Evolutionary conservation across 1,140 invertebrate genomes (phyloP).

Genomic region (Homarus americanus): DNA sequence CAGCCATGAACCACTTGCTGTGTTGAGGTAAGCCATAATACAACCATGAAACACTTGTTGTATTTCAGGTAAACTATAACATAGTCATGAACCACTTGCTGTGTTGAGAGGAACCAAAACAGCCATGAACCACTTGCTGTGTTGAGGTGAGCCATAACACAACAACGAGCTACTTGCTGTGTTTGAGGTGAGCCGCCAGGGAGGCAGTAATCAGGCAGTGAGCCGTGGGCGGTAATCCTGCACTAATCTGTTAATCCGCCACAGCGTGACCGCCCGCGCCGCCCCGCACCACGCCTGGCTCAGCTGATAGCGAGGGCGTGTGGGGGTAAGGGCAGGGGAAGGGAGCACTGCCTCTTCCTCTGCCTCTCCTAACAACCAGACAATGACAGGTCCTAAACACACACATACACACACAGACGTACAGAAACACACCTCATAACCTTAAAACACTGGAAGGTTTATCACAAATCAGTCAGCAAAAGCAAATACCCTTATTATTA

Average conservation of each 20-base stretch:
- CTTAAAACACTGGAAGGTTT: no score
- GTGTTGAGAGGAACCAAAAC: background rate
- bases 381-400: background rate
- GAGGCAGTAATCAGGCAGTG: conserved; percentile 26
- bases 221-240: conserved; percentile 13
- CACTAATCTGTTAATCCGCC: conserved; percentile 35
- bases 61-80: background rate
- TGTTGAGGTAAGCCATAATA: background rate
- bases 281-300: conserved; percentile 23
- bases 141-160: background rate
- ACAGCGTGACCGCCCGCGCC: conserved; percentile 30
- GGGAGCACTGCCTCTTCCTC: background rate
- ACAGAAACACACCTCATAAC: no score
- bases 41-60: background rate
- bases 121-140: background rate
- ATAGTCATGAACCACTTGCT: background rate
- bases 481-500: no score
- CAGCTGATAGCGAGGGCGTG: conserved; percentile 21
- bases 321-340: background rate
- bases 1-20: background rate
- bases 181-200: background rate
- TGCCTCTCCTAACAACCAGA: background rate
- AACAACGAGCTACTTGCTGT: background rate
- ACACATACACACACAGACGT: conserved; percentile 16
- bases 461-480: no score